Conservation (phyloP, 2,113 vertebrate species). For the Xerus inauris region DNA sequence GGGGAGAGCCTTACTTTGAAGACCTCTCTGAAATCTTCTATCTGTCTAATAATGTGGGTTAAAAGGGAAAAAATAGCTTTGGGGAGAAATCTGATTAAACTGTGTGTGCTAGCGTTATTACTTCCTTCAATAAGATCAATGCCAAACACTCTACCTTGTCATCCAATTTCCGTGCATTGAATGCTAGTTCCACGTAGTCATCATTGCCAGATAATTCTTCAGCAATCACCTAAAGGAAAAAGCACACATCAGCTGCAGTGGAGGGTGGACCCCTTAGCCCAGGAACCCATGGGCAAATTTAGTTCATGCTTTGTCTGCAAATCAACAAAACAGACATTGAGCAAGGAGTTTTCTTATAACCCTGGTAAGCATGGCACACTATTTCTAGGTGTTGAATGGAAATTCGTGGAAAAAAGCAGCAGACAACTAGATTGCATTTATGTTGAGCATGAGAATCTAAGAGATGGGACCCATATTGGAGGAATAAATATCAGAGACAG, state of each 20-base stretch:
- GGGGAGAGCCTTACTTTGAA: constrained; percentile 71
- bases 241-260: constrained; percentile 47
- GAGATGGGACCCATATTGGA: neutral
- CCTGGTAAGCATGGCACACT: neutral
- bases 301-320: neutral
- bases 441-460: neutral
- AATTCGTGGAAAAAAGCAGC: neutral
- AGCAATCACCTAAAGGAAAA: constrained; percentile 92
- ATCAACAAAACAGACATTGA: neutral
- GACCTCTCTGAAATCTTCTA: constrained; percentile 79
- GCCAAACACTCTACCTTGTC: constrained; percentile 93
- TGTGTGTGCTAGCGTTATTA: constrained; percentile 74
- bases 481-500: neutral
- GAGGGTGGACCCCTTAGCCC: neutral
- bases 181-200: constrained; percentile 97
- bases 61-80: constrained; percentile 75
- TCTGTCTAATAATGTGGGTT: constrained; percentile 80
- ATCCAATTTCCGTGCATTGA: constrained; percentile 97
- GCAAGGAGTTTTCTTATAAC: neutral
- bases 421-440: neutral
- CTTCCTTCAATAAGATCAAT: constrained; percentile 77
- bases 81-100: constrained; percentile 81
- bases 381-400: neutral
- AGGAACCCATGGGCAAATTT: neutral
- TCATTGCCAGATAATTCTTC: constrained; percentile 98